Percentiles rank a stretch among this genome's conserved stretches.
Evolutionary conservation across 2,888 invertebrate species (phyloP).

Genomic region (Dicyrtomina minuta): DNA sequence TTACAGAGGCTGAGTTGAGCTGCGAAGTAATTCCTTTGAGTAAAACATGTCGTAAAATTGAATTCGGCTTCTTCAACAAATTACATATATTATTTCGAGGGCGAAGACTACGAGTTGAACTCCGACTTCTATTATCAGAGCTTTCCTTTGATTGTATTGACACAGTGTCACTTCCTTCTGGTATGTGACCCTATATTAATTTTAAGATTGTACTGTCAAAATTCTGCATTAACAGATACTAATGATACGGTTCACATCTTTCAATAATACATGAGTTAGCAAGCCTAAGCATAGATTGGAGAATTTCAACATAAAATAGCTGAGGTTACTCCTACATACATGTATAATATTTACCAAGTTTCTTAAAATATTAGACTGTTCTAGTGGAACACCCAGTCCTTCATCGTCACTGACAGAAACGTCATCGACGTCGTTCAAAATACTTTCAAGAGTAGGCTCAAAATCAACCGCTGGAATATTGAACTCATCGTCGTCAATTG

Average conservation of each 20-base stretch:
- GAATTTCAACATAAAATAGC: too few species aligned
- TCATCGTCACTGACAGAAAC: slow-evolving; percentile 55
- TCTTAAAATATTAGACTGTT: too few species aligned
- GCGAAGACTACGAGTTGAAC: slow-evolving; percentile 49
- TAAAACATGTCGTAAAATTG: slow-evolving; percentile 74
- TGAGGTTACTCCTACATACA: too few species aligned
- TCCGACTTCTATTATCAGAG: slow-evolving; percentile 54
- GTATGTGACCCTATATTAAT: slow-evolving; percentile 42
- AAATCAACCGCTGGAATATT: slow-evolving; percentile 74
- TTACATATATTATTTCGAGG: slow-evolving; percentile 29
- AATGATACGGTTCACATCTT: too few species aligned
- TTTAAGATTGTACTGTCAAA: too few species aligned
- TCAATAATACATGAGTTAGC: too few species aligned
- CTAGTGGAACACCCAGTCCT: slow-evolving; percentile 15
- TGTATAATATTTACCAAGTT: too few species aligned
- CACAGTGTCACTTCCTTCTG: slow-evolving; percentile 53
- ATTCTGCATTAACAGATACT: too few species aligned
- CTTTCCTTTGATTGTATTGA: slow-evolving; percentile 55
- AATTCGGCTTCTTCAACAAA: slow-evolving; percentile 58
- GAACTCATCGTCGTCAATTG: slow-evolving; percentile 75
- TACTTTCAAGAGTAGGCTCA: slow-evolving; percentile 76
- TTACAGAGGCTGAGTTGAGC: slow-evolving; percentile 79
- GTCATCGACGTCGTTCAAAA: slow-evolving; percentile 67
- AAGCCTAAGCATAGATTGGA: too few species aligned
- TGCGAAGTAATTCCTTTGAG: slow-evolving; percentile 88